These are phyloP conservation scores for Dysidea cf. avara DNA, from an alignment of 37 sponge, comb jelly and placozoan genomes.

Conservation along the genomic window DNA sequence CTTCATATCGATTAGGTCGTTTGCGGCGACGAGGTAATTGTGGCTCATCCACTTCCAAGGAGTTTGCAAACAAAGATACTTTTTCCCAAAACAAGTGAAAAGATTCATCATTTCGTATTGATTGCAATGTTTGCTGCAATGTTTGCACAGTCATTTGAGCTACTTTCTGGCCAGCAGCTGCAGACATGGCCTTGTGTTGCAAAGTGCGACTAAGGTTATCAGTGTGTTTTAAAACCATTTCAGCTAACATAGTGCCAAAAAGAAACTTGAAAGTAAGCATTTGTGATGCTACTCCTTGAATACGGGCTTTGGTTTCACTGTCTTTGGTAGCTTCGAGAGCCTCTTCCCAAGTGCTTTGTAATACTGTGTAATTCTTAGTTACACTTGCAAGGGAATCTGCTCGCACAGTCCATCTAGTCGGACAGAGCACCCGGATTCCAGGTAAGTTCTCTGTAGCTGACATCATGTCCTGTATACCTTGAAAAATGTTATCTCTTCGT, in stretches of 20 bases:
- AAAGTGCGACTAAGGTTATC: constrained; percentile 71
- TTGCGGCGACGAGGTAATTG: constrained; percentile 6
- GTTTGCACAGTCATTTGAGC: too few relatives aligned
- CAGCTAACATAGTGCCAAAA: constrained; percentile 46
- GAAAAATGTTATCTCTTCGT: constrained; percentile 19
- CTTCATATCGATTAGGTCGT: constrained; percentile 21
- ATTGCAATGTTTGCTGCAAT: too few relatives aligned
- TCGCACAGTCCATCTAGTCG: constrained; percentile 55
- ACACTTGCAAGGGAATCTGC: constrained; percentile 45
- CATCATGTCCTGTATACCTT: constrained; percentile 23
- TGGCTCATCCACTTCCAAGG: constrained; percentile 9
- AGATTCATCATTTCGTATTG: too few relatives aligned
- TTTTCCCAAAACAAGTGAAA: too few relatives aligned
- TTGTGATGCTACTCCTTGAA: constrained; percentile 54
- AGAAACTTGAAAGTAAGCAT: constrained; percentile 58
- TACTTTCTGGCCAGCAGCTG: too few relatives aligned
- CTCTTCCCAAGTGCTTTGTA: constrained; percentile 48
- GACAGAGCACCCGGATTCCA: constrained; percentile 42
- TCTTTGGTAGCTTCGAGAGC: too few relatives aligned
- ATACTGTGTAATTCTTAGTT: constrained; percentile 24
- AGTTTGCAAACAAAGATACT: not conserved
- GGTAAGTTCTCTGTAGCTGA: constrained; percentile 32
- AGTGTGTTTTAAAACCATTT: constrained; percentile 68
- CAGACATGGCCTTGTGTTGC: constrained; percentile 60
- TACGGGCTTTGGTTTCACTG: constrained; percentile 67